A percentile compares a stretch with the other conserved stretches of the same genome.
phyloP scores from a whole-genome alignment of 2,888 invertebrate genomes.

The Bruchidius siliquastri region DNA sequence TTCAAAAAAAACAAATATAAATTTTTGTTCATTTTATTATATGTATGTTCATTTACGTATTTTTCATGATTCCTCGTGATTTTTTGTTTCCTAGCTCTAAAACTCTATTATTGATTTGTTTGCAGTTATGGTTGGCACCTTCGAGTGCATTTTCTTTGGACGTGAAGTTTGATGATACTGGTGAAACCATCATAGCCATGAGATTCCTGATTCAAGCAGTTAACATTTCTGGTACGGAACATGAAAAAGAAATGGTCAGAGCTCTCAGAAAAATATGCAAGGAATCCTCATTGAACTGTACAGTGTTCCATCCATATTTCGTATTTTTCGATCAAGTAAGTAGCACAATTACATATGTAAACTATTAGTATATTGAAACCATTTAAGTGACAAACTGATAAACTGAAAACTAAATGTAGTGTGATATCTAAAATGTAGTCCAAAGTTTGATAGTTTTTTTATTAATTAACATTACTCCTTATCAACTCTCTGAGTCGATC shows the following conservation, averaged over 20 bases:
- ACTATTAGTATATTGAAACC: slow-evolving; percentile 1
- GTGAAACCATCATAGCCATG: slow-evolving; percentile 73
- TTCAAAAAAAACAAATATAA: no score
- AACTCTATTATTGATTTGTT: no score
- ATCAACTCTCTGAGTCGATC: no score
- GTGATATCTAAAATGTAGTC: no score
- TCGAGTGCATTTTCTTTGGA: slow-evolving; percentile 78
- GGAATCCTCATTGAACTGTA: slow-evolving; percentile 76
- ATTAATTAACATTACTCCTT: no score
- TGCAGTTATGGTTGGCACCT: slow-evolving; percentile 74
- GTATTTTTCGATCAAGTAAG: slow-evolving; percentile 87
- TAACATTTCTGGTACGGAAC: slow-evolving; percentile 84
- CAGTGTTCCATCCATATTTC: slow-evolving; percentile 93
- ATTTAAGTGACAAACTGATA: no score
- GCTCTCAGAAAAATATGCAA: slow-evolving; percentile 71
- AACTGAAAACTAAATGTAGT: no score
- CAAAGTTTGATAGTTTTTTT: no score
- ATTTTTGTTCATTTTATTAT: no score
- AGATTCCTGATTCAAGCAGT: slow-evolving; percentile 84
- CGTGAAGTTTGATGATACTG: slow-evolving; percentile 70
- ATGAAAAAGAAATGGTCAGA: slow-evolving; percentile 87
- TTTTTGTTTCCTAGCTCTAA: neutral
- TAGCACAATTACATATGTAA: slow-evolving; percentile 2
- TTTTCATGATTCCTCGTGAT: neutral
- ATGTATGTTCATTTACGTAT: no score